Base-by-base conservation (phyloP, 1,140 invertebrate species). In the Anthonomus grandis region DNA sequence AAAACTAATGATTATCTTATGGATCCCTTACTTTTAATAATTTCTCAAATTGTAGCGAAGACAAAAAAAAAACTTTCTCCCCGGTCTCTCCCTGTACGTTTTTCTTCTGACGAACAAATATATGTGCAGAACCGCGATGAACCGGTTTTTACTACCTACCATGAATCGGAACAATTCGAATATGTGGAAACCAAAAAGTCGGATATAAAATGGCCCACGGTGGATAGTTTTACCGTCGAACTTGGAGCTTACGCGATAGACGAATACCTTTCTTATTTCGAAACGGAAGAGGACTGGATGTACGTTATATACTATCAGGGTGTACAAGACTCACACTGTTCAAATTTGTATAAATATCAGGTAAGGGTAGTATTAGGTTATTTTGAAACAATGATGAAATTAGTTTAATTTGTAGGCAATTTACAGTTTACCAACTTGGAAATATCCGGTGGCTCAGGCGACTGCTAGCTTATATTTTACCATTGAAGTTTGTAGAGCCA, bases 381-480 rank as follows among this genome's bases (percentile, higher is more conserved):
- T 37, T 15, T 34, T 2, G 4, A 23, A 24, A 4, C 39, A 13
- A 2, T 24, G 17, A n/a, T n/a, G n/a, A n/a, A n/a, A n/a, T n/a
- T n/a, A n/a, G n/a, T n/a, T n/a, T n/a, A n/a, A 21, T 23, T 53
- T 53, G 39, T 22, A 63, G 60, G 56, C 51, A 24, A 63, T 59
- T 3, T 63, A 49, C 19, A 49, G 50, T 10, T 47, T 63, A 41
- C 60, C 60, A 34, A 51, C 60, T 12, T 25, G 39, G 34, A 41
- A 25, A 17, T 63, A 63, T 24, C 60, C 60, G n/a, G 52, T 63
- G 18, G 38, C 60, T n/a, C 60, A 63, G 24, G 56, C 52, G 3
- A 63, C 60, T 0, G 60, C 60, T 5, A 63, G 60, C 24, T 27
- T 63, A 15, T 63, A 42, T 50, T 63, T 63, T 39, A 52, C 34